Percentiles rank a stretch among this genome's conserved stretches.
Conservation (phyloP, 2,113 vertebrate species). For the Sinosuthora webbiana region DNA sequence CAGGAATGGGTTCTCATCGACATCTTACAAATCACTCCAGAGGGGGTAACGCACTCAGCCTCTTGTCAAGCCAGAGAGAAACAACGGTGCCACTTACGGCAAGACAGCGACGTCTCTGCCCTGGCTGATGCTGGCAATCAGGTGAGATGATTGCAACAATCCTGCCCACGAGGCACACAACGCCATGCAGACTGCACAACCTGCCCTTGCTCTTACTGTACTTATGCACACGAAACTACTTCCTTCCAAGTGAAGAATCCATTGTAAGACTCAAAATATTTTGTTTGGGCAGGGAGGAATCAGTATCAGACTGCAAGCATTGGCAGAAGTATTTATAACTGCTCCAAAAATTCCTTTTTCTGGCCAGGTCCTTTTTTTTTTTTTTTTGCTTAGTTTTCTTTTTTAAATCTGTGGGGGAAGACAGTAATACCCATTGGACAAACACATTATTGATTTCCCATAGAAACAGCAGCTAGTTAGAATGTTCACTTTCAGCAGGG, state of each 20-base stretch:
- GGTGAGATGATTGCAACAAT: not conserved
- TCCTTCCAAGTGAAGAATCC: not conserved
- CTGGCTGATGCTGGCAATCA: not conserved
- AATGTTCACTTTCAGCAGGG: not conserved
- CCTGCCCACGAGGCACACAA: not conserved
- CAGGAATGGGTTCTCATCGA: fast-evolving
- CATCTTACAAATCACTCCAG: not conserved
- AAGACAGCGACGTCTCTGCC: not conserved
- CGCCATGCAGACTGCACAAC: not conserved
- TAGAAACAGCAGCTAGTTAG: not conserved
- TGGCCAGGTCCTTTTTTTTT: not conserved
- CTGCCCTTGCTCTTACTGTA: not conserved
- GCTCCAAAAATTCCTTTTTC: conserved; percentile 8
- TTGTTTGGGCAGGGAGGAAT: not conserved
- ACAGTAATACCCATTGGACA: not conserved
- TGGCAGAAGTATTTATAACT: conserved; percentile 5
- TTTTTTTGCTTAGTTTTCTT: not conserved
- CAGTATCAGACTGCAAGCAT: not conserved
- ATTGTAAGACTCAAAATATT: not conserved
- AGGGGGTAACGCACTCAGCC: not conserved
- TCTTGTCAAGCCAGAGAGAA: not conserved
- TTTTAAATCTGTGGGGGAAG: not conserved
- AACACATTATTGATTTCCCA: not conserved
- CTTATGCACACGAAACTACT: not conserved
- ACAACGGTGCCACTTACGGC: not conserved